These are phyloP conservation scores for Drosophila dunni DNA, from an alignment of 1,140 invertebrate species.

Conservation along the genomic window DNA sequence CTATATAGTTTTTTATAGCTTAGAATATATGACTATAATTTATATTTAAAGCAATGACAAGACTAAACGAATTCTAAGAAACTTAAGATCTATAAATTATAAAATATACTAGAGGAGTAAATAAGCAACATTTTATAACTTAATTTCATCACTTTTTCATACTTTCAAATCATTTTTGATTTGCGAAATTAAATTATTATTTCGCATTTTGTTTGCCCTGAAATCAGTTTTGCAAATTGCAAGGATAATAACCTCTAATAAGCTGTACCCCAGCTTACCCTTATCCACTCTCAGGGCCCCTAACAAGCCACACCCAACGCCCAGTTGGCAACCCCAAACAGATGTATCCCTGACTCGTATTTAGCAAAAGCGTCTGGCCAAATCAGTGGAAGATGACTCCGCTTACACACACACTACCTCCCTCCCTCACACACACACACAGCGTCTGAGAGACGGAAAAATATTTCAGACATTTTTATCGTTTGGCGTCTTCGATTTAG, in stretches of 20 bases:
- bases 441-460: conserved; percentile 35
- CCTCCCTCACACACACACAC: not conserved
- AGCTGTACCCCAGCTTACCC: conserved; percentile 32
- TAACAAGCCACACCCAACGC: conserved; percentile 29
- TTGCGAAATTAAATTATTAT: conserved; percentile 15
- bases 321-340: not conserved
- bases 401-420: conserved; percentile 21
- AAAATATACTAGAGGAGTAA: not conserved
- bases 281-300: conserved; percentile 14
- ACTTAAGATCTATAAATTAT: not conserved
- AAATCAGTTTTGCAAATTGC: conserved; percentile 83
- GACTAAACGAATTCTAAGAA: not conserved
- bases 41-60: conserved; percentile 19
- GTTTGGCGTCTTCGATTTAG: conserved; percentile 82
- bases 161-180: not conserved
- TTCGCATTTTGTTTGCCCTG: conserved; percentile 46
- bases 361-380: conserved; percentile 62
- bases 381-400: conserved; percentile 70
- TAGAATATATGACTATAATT: conserved; percentile 20
- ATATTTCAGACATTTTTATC: conserved; percentile 84
- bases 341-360: conserved; percentile 15
- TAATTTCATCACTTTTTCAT: not conserved
- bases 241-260: conserved; percentile 82
- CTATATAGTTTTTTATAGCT: conserved; percentile 1
- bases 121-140: not conserved